These are phyloP conservation scores for Cryptocephalus moraei DNA, from an alignment of 2,888 invertebrate genomes.

Conservation along the genomic window DNA sequence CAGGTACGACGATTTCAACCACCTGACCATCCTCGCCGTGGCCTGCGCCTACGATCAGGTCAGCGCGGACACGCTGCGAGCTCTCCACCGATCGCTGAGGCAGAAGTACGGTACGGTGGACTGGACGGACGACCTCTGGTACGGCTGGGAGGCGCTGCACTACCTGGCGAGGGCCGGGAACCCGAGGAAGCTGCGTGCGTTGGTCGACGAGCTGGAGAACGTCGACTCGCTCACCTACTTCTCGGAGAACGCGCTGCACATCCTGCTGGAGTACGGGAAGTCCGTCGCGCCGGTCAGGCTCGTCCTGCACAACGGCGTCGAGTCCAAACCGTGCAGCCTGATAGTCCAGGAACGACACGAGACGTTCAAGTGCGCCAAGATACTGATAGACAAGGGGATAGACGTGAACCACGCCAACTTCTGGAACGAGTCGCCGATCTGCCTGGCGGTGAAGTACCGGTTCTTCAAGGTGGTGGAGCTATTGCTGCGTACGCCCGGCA, in stretches of 20 bases:
- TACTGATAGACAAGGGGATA: conserved; percentile 16
- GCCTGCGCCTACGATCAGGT: conserved; percentile 5
- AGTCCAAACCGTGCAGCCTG: conserved; percentile 14
- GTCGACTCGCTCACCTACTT: conserved; percentile 14
- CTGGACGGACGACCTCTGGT: conserved; percentile 14
- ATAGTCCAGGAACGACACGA: conserved; percentile 14
- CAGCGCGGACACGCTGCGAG: not conserved
- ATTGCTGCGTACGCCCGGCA: not conserved
- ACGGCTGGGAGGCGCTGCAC: conserved; percentile 22
- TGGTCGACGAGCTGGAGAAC: conserved; percentile 6
- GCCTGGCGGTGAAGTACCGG: conserved; percentile 18
- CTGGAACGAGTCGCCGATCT: conserved; percentile 22
- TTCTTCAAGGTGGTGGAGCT: conserved; percentile 5
- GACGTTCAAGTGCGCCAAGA: conserved; percentile 13
- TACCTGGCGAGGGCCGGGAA: conserved; percentile 15
- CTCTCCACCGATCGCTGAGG: conserved; percentile 4
- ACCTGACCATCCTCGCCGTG: conserved; percentile 10
- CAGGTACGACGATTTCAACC: conserved; percentile 3
- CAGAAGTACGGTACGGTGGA: conserved; percentile 5
- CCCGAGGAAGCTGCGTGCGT: conserved; percentile 11
- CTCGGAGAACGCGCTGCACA: conserved; percentile 22
- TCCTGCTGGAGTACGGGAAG: conserved; percentile 17
- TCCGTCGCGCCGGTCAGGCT: conserved; percentile 11
- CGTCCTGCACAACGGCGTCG: conserved; percentile 14
- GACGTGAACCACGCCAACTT: conserved; percentile 22